Conservation (phyloP, 2,888 invertebrate species). For the Hermaeophaga mercurialis region DNA sequence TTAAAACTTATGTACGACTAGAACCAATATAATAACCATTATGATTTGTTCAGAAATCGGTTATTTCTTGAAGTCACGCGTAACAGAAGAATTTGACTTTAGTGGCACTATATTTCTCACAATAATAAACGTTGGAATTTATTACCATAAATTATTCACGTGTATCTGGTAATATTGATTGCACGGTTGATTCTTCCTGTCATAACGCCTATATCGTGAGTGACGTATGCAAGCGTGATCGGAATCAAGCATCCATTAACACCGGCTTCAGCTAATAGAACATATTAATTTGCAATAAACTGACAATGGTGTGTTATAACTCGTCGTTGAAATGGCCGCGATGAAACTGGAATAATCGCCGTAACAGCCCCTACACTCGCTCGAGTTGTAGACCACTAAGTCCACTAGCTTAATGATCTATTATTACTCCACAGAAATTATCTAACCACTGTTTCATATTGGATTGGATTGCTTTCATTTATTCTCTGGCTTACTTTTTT, state of each 20-base stretch:
- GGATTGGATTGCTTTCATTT: too few species aligned
- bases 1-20: too few species aligned
- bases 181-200: conserved; percentile 23
- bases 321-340: conserved; percentile 38
- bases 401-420: conserved; percentile 38
- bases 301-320: conserved; percentile 41
- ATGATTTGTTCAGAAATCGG: too few species aligned
- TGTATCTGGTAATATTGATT: conserved; percentile 21
- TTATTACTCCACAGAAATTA: conserved; percentile 24
- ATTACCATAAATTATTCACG: conserved; percentile 21
- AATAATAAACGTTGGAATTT: too few species aligned
- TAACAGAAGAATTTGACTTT: too few species aligned
- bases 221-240: conserved; percentile 29
- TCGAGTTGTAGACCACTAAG: conserved; percentile 40
- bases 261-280: conserved; percentile 41
- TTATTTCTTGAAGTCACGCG: too few species aligned
- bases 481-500: too few species aligned
- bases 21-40: too few species aligned
- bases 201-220: conserved; percentile 24
- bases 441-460: background rate
- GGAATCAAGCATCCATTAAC: conserved; percentile 31
- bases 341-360: conserved; percentile 38
- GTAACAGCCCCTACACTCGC: conserved; percentile 30
- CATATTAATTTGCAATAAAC: conserved; percentile 48
- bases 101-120: too few species aligned